phyloP scores from a whole-genome alignment of 2,797 vertebrate genomes.

The Tragopan temminckii region DNA sequence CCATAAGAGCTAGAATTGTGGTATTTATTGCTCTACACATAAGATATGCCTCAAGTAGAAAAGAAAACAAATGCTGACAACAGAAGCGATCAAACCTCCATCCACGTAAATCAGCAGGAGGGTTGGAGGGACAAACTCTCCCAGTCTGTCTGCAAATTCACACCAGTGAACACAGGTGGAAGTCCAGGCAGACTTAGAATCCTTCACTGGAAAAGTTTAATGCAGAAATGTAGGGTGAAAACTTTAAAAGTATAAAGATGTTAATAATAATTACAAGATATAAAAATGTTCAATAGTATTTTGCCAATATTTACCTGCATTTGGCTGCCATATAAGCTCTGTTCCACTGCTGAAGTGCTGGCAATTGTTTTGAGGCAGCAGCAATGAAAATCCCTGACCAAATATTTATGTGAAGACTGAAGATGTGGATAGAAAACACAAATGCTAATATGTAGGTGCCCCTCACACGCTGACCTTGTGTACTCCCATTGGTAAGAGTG shows the following conservation, averaged over 20 bases:
- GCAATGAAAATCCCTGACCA: background rate
- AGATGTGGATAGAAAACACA: background rate
- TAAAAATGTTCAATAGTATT: background rate
- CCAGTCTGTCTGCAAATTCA: background rate
- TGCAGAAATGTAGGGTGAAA: background rate
- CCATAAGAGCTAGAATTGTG: slow-evolving; percentile 15
- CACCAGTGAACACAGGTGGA: background rate
- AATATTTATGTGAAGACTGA: background rate
- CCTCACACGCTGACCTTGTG: background rate
- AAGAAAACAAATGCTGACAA: slow-evolving; percentile 70
- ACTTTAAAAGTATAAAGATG: background rate
- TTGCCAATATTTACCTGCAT: background rate
- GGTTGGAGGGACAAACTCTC: background rate
- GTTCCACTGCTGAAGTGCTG: background rate
- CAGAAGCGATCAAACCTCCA: slow-evolving; percentile 15
- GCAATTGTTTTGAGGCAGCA: background rate
- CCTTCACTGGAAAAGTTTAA: background rate
- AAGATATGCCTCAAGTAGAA: slow-evolving; percentile 48
- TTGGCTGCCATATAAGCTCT: accelerated
- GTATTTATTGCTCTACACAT: slow-evolving; percentile 56
- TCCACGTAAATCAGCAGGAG: background rate
- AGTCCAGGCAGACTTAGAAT: background rate
- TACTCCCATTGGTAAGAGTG: background rate
- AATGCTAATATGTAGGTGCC: background rate
- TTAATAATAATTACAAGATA: background rate